phyloP scores from a whole-genome alignment of 2,797 vertebrate species.

The Botia almorhae region DNA sequence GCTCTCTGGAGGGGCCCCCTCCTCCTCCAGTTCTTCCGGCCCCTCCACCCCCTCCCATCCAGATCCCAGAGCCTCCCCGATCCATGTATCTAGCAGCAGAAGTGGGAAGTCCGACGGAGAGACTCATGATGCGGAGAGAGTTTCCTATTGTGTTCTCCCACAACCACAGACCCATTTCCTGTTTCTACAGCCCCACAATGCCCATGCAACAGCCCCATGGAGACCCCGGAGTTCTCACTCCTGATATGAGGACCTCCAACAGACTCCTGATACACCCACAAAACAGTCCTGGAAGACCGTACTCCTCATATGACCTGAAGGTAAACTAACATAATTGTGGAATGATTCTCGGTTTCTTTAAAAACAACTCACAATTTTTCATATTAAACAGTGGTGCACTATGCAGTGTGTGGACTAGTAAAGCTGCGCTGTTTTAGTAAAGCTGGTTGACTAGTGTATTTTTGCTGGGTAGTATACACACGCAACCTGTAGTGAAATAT shows the following conservation, averaged over 20 bases:
- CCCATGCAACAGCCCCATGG: conserved; percentile 72
- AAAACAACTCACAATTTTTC: too few relatives aligned
- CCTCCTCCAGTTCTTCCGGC: conserved; percentile 58
- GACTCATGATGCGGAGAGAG: conserved; percentile 77
- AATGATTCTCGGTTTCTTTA: too few relatives aligned
- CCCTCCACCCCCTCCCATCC: conserved; percentile 64
- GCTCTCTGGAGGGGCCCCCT: conserved; percentile 69
- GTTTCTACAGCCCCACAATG: conserved; percentile 79
- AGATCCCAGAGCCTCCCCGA: conserved; percentile 70
- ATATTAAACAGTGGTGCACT: too few relatives aligned
- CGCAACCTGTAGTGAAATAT: too few relatives aligned
- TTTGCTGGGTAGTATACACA: too few relatives aligned
- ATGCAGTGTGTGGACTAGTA: too few relatives aligned
- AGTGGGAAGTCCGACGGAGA: conserved; percentile 74
- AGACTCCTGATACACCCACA: conserved; percentile 85
- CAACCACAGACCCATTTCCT: conserved; percentile 85
- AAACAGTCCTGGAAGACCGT: conserved; percentile 82
- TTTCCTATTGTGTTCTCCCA: conserved; percentile 74
- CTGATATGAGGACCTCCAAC: conserved; percentile 77
- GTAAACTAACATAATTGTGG: not conserved
- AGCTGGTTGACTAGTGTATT: too few relatives aligned
- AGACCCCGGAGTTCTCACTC: conserved; percentile 64
- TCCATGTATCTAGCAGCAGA: conserved; percentile 68
- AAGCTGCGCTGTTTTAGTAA: too few relatives aligned
- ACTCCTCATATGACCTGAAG: conserved; percentile 69